Conservation (phyloP, 2,113 vertebrate genomes). For the Sarotherodon lohbergeri region DNA sequence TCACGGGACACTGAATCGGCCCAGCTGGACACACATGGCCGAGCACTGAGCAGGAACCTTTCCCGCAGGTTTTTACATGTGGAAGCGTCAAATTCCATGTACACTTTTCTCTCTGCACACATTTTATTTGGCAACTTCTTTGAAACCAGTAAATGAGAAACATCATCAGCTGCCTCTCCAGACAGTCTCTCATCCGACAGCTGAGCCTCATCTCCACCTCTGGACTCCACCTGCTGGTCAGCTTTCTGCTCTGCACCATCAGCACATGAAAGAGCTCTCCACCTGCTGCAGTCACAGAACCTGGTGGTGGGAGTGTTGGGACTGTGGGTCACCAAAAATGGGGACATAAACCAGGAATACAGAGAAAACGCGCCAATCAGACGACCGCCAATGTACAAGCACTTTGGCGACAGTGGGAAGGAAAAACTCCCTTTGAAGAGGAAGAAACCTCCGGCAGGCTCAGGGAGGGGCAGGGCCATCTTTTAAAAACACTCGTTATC, state of each 20-base stretch:
- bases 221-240: background rate
- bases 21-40: background rate
- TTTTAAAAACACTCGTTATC: rapidly evolving
- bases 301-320: background rate
- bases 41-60: background rate
- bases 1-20: background rate
- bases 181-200: background rate
- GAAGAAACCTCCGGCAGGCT: background rate
- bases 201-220: background rate
- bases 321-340: background rate
- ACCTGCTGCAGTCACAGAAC: background rate
- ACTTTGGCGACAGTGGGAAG: background rate
- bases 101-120: background rate
- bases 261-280: rapidly evolving
- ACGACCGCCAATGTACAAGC: rapidly evolving
- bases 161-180: background rate
- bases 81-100: background rate
- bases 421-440: rapidly evolving
- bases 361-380: background rate
- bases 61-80: background rate
- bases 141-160: background rate
- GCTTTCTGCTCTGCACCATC: background rate
- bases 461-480: background rate
- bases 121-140: background rate
- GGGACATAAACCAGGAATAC: background rate